Conservation (phyloP, 2,797 vertebrate species). For the Thripadectes ignobilis region DNA sequence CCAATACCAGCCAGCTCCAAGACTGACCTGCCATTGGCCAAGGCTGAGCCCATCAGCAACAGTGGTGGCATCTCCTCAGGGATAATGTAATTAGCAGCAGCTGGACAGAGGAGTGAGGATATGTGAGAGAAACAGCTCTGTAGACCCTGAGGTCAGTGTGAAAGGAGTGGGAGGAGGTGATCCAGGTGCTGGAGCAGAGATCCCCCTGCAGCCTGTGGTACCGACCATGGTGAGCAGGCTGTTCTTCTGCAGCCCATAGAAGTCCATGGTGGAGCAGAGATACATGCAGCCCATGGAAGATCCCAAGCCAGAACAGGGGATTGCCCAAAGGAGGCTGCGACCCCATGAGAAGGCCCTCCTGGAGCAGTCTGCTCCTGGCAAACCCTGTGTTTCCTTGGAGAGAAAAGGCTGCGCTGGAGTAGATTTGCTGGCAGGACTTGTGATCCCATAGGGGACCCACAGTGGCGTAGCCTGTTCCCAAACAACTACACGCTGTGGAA, state of each 20-base stretch:
- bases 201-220: neutral
- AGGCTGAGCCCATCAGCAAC: rapidly evolving
- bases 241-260: neutral
- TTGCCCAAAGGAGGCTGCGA: neutral
- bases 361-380: neutral
- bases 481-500: neutral
- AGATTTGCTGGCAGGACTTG: neutral
- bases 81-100: neutral
- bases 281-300: neutral
- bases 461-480: neutral
- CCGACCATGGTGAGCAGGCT: neutral
- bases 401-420: neutral
- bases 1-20: neutral
- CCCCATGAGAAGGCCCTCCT: neutral
- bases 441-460: neutral
- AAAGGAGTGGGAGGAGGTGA: neutral
- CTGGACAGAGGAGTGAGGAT: neutral
- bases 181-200: neutral
- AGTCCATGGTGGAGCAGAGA: neutral
- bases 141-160: neutral
- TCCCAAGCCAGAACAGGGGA: rapidly evolving
- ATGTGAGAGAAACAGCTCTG: neutral
- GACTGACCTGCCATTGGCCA: neutral
- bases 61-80: too few species aligned
- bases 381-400: neutral